Evolutionary conservation across 2,797 vertebrate genomes (phyloP).

Genomic region (Phyllotis vaccarum): DNA sequence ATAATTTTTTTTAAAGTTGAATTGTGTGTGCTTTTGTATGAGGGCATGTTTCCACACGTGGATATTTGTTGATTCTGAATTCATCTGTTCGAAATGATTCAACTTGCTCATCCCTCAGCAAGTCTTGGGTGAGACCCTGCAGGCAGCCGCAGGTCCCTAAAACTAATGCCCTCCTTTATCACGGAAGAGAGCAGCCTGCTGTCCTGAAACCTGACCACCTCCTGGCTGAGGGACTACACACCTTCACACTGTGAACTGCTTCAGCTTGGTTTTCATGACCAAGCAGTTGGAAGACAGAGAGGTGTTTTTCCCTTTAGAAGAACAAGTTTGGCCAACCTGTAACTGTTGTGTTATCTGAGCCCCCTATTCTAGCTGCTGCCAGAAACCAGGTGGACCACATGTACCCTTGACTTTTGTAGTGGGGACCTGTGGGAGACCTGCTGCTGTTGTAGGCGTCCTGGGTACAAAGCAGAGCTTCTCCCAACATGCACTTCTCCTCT

Average conservation of each 20-base stretch:
- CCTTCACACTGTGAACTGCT: neutral
- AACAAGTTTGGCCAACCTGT: conserved; percentile 28
- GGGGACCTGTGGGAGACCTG: neutral
- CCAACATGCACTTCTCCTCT: neutral
- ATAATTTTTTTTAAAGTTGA: no score
- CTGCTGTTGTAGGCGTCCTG: neutral
- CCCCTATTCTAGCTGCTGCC: neutral
- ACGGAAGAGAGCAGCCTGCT: conserved; percentile 17
- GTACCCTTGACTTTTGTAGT: neutral
- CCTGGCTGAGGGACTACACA: conserved; percentile 71
- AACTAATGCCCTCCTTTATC: conserved; percentile 13
- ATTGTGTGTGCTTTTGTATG: neutral
- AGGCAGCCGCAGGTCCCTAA: conserved; percentile 20
- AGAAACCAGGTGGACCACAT: neutral
- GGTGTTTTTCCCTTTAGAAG: conserved; percentile 47
- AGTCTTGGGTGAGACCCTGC: neutral
- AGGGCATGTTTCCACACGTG: neutral
- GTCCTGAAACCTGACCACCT: conserved; percentile 71
- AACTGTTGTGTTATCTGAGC: conserved; percentile 44
- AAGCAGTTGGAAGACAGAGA: conserved; percentile 56
- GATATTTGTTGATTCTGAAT: conserved; percentile 35
- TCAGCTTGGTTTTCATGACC: conserved; percentile 61
- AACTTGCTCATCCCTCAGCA: neutral
- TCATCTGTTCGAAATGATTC: conserved; percentile 60
- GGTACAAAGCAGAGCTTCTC: conserved; percentile 31